Percentiles rank a stretch among this genome's conserved stretches.
These are phyloP conservation scores for Calameuta pallipes DNA, from an alignment of 2,888 invertebrate genomes.

Conservation along the genomic window DNA sequence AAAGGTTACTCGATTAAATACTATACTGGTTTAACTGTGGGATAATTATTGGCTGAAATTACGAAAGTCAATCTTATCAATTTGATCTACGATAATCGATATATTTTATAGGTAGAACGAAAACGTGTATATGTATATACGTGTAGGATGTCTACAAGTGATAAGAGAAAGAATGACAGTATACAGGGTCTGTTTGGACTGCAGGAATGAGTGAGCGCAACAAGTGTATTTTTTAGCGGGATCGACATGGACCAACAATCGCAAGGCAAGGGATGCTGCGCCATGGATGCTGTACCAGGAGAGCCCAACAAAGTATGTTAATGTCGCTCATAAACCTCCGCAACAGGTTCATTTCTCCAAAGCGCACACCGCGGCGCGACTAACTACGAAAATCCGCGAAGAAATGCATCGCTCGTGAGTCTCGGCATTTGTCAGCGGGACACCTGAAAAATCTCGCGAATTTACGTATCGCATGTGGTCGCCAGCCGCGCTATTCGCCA, in stretches of 20 bases:
- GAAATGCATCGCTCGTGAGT: slow-evolving; percentile 48
- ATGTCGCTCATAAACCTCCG: slow-evolving; percentile 61
- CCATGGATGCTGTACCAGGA: slow-evolving; percentile 21
- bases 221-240: slow-evolving; percentile 7
- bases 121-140: neutral
- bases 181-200: neutral
- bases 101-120: neutral
- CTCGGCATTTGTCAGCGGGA: slow-evolving; percentile 52
- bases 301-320: slow-evolving; percentile 58
- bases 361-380: slow-evolving; percentile 31
- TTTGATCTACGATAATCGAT: neutral
- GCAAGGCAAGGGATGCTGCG: neutral
- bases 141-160: neutral
- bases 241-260: neutral
- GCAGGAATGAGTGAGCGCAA: slow-evolving; percentile 2
- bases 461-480: slow-evolving; percentile 21
- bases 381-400: slow-evolving; percentile 52
- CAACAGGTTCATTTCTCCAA: slow-evolving; percentile 63
- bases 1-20: neutral
- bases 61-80: neutral
- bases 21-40: neutral
- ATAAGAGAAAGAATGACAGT: neutral
- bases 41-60: neutral
- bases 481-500: neutral
- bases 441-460: slow-evolving; percentile 51